Evolutionary conservation across 2,888 invertebrate genomes (phyloP).

Genomic region (Eumacrocentrus americanus): DNA sequence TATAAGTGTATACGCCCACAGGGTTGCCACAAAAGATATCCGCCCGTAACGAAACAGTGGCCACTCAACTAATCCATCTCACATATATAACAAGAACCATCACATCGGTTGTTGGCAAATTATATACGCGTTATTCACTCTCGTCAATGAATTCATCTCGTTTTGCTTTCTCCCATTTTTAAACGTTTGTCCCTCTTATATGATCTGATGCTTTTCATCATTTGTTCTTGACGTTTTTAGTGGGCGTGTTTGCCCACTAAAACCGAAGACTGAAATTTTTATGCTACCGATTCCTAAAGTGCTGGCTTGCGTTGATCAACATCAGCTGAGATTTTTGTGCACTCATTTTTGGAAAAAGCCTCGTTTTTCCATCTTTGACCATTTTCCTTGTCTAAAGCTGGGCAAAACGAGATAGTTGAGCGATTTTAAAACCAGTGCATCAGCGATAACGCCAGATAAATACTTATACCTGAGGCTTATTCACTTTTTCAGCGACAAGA

Average conservation of each 20-base stretch:
- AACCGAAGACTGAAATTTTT: no score
- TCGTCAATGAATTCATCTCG: no score
- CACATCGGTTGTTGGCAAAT: not conserved
- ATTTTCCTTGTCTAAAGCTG: slow-evolving; percentile 3
- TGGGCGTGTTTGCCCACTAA: no score
- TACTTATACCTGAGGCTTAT: slow-evolving; percentile 19
- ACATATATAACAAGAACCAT: slow-evolving; percentile 8
- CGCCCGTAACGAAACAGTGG: slow-evolving; percentile 56
- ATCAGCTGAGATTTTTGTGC: not conserved
- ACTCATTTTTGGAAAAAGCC: not conserved
- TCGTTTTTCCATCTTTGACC: slow-evolving; percentile 5
- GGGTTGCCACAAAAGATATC: slow-evolving; percentile 49
- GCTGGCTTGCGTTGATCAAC: not conserved
- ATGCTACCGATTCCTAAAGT: no score
- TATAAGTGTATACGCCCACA: slow-evolving; percentile 57
- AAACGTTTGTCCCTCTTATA: no score
- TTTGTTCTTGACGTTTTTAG: no score
- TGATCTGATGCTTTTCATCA: no score
- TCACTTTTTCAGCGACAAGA: no score
- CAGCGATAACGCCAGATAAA: slow-evolving; percentile 9
- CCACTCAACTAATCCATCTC: slow-evolving; percentile 58
- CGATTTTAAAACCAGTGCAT: slow-evolving; percentile 14
- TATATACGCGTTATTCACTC: slow-evolving; percentile 22
- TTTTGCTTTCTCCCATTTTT: no score
- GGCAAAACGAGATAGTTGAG: not conserved